A percentile compares a stretch with the other conserved stretches of the same genome.
phyloP scores from a whole-genome alignment of 1,140 invertebrate species.

The Reticulitermes speratus region DNA sequence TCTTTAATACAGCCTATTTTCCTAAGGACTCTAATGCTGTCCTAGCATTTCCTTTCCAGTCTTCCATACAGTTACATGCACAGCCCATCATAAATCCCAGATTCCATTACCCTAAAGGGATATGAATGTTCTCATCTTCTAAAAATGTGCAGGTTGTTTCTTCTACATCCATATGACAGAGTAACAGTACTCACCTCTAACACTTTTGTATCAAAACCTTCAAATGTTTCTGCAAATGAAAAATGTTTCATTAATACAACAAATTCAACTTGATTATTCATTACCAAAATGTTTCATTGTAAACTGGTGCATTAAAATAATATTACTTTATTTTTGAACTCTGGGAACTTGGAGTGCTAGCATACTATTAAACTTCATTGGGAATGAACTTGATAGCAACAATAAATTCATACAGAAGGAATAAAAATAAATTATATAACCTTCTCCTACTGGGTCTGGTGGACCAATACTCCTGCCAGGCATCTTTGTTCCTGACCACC shows the following conservation, averaged over 20 bases:
- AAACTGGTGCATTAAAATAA: too few species aligned
- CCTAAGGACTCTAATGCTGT: too few species aligned
- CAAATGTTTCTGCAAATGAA: constrained; percentile 71
- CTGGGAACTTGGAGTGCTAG: background rate
- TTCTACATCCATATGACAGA: too few species aligned
- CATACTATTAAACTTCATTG: background rate
- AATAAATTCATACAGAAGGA: too few species aligned
- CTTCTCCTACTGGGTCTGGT: constrained; percentile 78
- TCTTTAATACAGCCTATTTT: too few species aligned
- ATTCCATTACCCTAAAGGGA: too few species aligned
- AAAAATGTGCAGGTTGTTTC: too few species aligned
- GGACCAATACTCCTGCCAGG: constrained; percentile 83
- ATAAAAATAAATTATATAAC: constrained; percentile 38
- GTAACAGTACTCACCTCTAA: constrained; percentile 59
- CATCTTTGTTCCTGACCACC: constrained; percentile 81
- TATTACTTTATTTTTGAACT: background rate
- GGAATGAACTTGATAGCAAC: too few species aligned
- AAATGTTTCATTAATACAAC: background rate
- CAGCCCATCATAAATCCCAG: too few species aligned
- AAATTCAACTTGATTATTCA: background rate
- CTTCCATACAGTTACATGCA: too few species aligned
- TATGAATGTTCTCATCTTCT: too few species aligned
- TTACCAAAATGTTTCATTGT: background rate
- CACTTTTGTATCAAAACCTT: constrained; percentile 84
- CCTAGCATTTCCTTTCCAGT: too few species aligned